These are phyloP conservation scores for Bergia sp. DNA, from an alignment of 92 coral and sea anemone species.

Conservation along the genomic window DNA sequence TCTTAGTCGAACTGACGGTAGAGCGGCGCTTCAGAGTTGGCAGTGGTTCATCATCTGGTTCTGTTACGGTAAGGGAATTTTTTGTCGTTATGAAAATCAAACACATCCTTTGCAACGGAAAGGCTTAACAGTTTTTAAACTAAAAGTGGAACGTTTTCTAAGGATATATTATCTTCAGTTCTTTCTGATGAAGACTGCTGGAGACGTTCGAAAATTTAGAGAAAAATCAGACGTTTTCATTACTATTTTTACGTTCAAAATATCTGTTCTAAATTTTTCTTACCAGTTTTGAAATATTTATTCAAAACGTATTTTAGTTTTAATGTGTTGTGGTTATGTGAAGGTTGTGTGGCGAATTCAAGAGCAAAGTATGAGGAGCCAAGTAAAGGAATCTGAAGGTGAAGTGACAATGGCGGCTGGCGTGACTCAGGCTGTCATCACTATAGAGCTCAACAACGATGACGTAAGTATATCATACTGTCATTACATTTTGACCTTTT, in stretches of 20 bases:
- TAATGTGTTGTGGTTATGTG: not conserved
- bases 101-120: too few species aligned
- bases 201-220: too few species aligned
- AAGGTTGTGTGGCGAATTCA: slow-evolving; percentile 86
- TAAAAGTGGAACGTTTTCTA: too few species aligned
- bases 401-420: slow-evolving; percentile 71
- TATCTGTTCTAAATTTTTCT: too few species aligned
- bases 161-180: too few species aligned
- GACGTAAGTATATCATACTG: slow-evolving; percentile 55
- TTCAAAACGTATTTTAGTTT: not conserved
- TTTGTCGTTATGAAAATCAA: not conserved
- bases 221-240: not conserved
- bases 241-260: too few species aligned
- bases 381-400: slow-evolving; percentile 71
- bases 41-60: slow-evolving; percentile 21
- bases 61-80: slow-evolving; percentile 28
- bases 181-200: too few species aligned
- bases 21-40: slow-evolving; percentile 33
- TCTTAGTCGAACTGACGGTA: slow-evolving; percentile 26
- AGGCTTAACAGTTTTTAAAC: not conserved
- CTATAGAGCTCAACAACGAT: slow-evolving; percentile 65
- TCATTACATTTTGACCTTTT: too few species aligned
- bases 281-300: not conserved
- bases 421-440: slow-evolving; percentile 59
- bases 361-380: slow-evolving; percentile 59